Base-by-base conservation (phyloP, 1,140 invertebrate genomes). In the Saccostrea glomerata region DNA sequence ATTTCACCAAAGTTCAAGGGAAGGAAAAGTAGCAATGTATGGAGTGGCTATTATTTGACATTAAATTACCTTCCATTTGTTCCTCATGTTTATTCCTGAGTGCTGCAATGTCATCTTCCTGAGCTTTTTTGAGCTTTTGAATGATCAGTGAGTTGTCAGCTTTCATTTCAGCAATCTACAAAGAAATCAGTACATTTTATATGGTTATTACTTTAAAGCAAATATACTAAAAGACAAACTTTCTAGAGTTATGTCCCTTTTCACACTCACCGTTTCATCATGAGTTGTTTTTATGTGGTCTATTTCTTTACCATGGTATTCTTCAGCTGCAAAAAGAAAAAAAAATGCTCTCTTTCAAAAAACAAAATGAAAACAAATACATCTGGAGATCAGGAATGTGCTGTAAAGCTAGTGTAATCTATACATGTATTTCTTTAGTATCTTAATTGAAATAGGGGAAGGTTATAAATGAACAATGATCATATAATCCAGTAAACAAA, bases 31-130 rank as follows among this genome's bases (percentile, higher is more conserved):
- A 47, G 47, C 47, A 47, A 6, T 47, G n/a, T n/a, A 47, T 5
- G 6, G 47, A 47, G 5, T 47, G 47, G 0, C 47, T 9, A 47
- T 47, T 47, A 47, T 6, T 47, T 47, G 47, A 3, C 47, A 47
- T 47, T 9, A 47, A 36, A 30, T 36, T 85, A 93, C 93, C 93
- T 92, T 94, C 93, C 93, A 94, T 94, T 84, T 94, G 93, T 13
- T 88, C 87, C 88, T 94, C 93, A 87, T 94, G 93, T 87, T 92
- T 92, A 36, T 87, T 90, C 85, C 92, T 91, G 20, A 93, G 89
- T 56, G 86, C 73, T 13, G 89, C 84, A 85, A 94, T 93, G 36
- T 92, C 92, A 82, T 93, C 92, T 83, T 92, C 83, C 66, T 93
- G 92, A 85, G 87, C 54, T 5, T 88, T 54, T 47, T 87, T 87